A percentile compares a stretch with the other conserved stretches of the same genome.
phyloP scores from a whole-genome alignment of 2,113 vertebrate species.

The Callionymus lyra region DNA sequence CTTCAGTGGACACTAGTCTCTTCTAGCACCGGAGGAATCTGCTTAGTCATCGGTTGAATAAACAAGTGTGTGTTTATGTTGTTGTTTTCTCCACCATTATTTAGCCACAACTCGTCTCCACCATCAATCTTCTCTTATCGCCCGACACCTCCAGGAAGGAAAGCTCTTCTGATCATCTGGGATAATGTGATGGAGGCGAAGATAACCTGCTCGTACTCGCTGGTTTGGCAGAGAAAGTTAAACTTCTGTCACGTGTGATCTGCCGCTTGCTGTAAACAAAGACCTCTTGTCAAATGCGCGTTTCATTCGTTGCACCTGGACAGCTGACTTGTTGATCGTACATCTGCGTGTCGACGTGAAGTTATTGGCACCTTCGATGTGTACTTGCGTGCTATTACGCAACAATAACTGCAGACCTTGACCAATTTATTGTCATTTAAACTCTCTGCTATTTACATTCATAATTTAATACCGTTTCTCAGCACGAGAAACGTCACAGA shows the following conservation, averaged over 20 bases:
- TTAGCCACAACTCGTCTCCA: too few species aligned
- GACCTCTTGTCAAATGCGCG: slow-evolving; percentile 24
- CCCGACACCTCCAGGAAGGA: slow-evolving; percentile 38
- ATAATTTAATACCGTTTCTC: too few species aligned
- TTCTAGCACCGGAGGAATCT: too few species aligned
- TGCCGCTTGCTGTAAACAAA: slow-evolving; percentile 35
- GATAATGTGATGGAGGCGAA: slow-evolving; percentile 43
- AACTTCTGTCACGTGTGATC: slow-evolving; percentile 31
- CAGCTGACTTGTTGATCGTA: slow-evolving; percentile 3
- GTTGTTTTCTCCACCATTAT: too few species aligned
- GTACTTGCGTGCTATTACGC: too few species aligned
- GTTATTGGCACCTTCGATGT: background rate
- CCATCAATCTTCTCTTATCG: background rate
- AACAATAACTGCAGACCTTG: too few species aligned
- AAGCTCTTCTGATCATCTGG: slow-evolving; percentile 46
- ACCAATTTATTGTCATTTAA: too few species aligned
- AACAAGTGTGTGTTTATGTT: too few species aligned
- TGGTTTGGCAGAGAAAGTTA: slow-evolving; percentile 29
- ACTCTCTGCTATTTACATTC: too few species aligned
- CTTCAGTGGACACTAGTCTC: too few species aligned
- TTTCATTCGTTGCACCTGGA: slow-evolving; percentile 9
- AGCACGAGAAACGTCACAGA: too few species aligned
- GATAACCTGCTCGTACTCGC: slow-evolving; percentile 53
- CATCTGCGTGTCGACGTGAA: slow-evolving; percentile 4
- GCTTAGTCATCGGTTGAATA: too few species aligned